Percentiles rank a stretch among this genome's conserved stretches.
These are phyloP conservation scores for Zapornia atra DNA, from an alignment of 2,113 vertebrate species.

Conservation along the genomic window DNA sequence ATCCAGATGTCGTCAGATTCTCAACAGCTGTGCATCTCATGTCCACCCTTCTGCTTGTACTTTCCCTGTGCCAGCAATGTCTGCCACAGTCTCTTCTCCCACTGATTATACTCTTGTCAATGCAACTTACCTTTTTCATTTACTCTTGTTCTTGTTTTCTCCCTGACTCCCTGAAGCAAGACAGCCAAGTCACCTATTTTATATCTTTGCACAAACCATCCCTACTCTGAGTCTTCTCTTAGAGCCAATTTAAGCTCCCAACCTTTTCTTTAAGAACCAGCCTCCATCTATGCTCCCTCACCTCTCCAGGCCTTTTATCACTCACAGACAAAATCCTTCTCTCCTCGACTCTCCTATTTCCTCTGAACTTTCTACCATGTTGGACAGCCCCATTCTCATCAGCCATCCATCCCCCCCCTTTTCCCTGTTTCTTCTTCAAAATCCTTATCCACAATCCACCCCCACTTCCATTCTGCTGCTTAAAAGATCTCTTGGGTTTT, in stretches of 20 bases:
- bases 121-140: neutral
- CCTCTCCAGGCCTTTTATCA: neutral
- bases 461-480: slow-evolving; percentile 42
- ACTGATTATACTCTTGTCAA: neutral
- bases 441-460: slow-evolving; percentile 24
- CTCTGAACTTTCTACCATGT: neutral
- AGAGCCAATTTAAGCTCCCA: neutral
- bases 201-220: neutral
- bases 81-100: neutral
- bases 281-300: neutral
- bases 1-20: slow-evolving; percentile 23
- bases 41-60: neutral
- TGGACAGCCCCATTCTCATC: neutral
- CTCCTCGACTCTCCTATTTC: neutral
- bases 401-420: neutral
- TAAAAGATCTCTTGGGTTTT: neutral
- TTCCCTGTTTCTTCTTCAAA: slow-evolving; percentile 35
- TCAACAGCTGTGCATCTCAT: neutral
- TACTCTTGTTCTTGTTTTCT: neutral
- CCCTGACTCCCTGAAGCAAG: neutral
- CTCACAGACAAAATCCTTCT: neutral
- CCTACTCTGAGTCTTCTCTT: neutral
- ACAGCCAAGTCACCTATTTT: neutral
- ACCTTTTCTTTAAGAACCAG: neutral
- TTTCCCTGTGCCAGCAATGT: neutral